Percentiles rank a stretch among this genome's conserved stretches.
These are phyloP conservation scores for Cliona cf. orientalis DNA, from an alignment of 37 sponge, comb jelly and placozoan species.

Conservation along the genomic window DNA sequence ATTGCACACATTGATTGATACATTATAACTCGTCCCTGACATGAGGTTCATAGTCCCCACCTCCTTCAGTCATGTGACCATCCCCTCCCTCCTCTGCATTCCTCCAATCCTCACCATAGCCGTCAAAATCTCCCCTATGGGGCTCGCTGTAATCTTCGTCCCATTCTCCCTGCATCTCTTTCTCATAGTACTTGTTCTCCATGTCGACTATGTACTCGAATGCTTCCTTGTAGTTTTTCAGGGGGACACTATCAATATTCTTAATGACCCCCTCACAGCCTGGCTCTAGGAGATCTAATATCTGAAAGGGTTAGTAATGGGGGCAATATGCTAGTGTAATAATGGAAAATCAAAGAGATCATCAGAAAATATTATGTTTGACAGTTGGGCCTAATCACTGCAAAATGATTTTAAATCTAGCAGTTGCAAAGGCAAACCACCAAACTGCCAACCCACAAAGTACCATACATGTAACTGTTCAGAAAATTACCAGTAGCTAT, in stretches of 20 bases:
- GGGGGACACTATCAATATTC: background rate
- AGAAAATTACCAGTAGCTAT: no score
- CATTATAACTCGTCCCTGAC: background rate
- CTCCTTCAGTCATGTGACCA: constrained; percentile 10
- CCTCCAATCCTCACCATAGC: background rate
- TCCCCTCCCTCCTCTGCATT: background rate
- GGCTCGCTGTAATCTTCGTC: constrained; percentile 1
- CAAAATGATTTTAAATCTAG: no score
- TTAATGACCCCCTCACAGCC: constrained; percentile 45
- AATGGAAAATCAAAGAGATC: no score
- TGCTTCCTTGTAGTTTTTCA: background rate
- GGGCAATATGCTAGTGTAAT: no score
- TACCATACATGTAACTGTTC: no score
- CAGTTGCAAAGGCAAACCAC: no score
- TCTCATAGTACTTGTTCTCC: background rate
- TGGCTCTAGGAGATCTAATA: constrained; percentile 53
- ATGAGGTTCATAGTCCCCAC: constrained; percentile 1
- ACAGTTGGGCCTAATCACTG: no score
- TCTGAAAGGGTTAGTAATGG: no score
- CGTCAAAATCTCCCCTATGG: no score
- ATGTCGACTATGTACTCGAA: background rate
- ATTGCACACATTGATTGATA: no score
- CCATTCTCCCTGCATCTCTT: background rate
- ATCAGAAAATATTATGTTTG: no score
- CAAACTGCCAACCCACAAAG: no score